Conservation (phyloP, 2,797 vertebrate genomes). For the Jordanella pulchra region DNA sequence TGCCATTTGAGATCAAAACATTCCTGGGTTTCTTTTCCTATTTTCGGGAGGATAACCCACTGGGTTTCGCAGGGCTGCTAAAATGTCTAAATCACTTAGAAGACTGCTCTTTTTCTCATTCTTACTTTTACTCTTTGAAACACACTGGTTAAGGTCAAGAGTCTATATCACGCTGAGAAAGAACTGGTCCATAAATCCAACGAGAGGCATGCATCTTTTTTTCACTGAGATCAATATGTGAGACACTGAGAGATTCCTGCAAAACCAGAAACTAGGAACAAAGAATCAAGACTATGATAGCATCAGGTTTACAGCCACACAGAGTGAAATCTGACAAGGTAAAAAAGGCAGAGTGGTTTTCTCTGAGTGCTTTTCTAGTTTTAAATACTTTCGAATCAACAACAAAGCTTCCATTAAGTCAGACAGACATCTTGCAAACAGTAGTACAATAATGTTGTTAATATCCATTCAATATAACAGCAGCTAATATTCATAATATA, state of each 20-base stretch:
- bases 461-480: too few species aligned
- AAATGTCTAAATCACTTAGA: conserved; percentile 26
- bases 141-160: conserved; percentile 33
- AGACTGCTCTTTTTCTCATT: conserved; percentile 7
- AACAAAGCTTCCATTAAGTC: too few species aligned
- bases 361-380: too few species aligned
- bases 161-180: conserved; percentile 28
- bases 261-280: conserved; percentile 11
- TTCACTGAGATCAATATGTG: conserved; percentile 31
- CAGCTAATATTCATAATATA: too few species aligned
- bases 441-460: too few species aligned
- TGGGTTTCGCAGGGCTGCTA: conserved; percentile 21
- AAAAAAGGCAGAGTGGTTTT: conserved; percentile 15
- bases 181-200: conserved; percentile 24
- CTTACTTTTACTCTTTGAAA: conserved; percentile 9
- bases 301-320: background rate
- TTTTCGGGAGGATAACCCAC: conserved; percentile 1
- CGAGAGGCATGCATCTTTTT: conserved; percentile 22
- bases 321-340: conserved; percentile 20
- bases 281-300: conserved; percentile 26
- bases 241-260: conserved; percentile 20
- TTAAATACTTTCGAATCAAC: too few species aligned
- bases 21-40: conserved; percentile 29
- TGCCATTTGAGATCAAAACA: conserved; percentile 51
- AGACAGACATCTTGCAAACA: too few species aligned